Conservation (phyloP, 1,140 invertebrate genomes). For the Goniozus legneri region DNA sequence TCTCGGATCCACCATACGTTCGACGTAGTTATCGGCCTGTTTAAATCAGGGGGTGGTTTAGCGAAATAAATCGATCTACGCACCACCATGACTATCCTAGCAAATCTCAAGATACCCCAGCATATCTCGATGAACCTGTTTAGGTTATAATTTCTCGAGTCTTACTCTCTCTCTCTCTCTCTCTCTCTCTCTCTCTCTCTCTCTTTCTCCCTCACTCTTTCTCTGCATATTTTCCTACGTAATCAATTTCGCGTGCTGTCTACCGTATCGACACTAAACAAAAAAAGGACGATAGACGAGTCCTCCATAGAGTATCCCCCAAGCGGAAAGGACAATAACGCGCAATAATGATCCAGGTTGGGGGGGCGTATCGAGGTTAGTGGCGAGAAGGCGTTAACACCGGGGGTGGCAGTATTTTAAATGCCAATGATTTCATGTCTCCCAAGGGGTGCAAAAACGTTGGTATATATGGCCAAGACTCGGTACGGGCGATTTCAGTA, state of each 20-base stretch:
- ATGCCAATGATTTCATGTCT: conserved; percentile 53
- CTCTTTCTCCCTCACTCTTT: background rate
- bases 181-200: background rate
- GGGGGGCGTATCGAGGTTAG: conserved; percentile 17
- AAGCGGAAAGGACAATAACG: conserved; percentile 25
- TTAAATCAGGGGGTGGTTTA: no score
- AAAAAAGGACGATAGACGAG: no score
- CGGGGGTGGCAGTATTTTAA: conserved; percentile 45
- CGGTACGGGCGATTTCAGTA: conserved; percentile 28
- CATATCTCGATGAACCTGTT: no score
- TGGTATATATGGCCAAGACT: conserved; percentile 34
- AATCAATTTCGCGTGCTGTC: background rate
- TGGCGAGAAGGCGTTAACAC: conserved; percentile 13
- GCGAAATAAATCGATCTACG: no score
- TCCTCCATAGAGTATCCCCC: background rate
- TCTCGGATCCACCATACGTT: no score
- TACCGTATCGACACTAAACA: background rate
- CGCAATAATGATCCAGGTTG: conserved; percentile 28
- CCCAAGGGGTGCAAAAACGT: conserved; percentile 30
- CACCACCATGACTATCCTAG: no score
- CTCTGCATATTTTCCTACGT: background rate
- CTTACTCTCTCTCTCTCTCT: background rate
- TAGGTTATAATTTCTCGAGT: no score
- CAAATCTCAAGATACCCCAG: no score
- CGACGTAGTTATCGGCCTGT: no score